These are phyloP conservation scores for Okapia johnstoni DNA, from an alignment of 2,113 vertebrate genomes.

Conservation along the genomic window DNA sequence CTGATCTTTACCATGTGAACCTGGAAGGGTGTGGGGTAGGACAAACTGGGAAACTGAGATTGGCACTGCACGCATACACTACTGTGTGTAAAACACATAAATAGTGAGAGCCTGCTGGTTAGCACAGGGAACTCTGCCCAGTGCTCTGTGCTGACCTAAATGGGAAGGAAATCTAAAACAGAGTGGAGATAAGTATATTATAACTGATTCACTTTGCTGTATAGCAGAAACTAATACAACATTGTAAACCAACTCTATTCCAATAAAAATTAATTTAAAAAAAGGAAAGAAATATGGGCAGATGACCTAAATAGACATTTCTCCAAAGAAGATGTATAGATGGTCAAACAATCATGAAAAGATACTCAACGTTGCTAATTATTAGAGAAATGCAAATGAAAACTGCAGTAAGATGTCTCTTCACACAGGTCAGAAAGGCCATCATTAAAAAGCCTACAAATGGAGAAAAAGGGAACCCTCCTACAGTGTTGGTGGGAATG, in stretches of 20 bases:
- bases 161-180: not conserved
- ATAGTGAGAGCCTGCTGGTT: not conserved
- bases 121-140: not conserved
- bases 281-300: not conserved
- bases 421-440: not conserved
- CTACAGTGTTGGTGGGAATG: not conserved
- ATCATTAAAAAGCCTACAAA: not conserved
- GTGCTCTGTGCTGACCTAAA: not conserved
- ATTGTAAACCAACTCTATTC: not conserved
- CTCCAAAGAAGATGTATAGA: not conserved
- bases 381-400: not conserved
- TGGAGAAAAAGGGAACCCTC: not conserved
- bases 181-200: not conserved
- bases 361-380: not conserved
- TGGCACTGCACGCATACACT: not conserved
- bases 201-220: not conserved
- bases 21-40: not conserved
- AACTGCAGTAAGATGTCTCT: not conserved
- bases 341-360: not conserved
- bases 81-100: not conserved
- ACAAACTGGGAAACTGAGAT: not conserved
- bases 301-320: not conserved
- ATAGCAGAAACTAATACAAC: not conserved
- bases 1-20: not conserved
- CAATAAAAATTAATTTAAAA: not conserved